A percentile compares a stretch with the other conserved stretches of the same genome.
Evolutionary conservation across 2,113 vertebrate genomes (phyloP).

Genomic region (Natator depressus): DNA sequence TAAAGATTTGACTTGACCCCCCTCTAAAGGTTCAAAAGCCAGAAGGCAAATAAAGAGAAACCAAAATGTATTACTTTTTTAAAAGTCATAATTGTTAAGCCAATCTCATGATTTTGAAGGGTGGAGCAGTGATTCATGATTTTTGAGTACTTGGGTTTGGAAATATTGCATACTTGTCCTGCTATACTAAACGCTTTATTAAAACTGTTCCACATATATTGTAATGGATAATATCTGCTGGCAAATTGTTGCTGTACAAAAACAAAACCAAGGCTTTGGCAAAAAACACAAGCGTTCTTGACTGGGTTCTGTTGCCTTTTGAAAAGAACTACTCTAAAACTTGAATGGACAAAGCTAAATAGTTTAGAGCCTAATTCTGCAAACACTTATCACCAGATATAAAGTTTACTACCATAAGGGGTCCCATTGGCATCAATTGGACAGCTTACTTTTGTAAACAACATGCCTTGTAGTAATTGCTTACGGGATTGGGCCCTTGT

Average conservation of each 20-base stretch:
- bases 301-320: background rate
- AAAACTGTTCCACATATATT: background rate
- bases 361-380: background rate
- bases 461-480: background rate
- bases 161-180: background rate
- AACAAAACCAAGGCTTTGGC: slow-evolving; percentile 18
- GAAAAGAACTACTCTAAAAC: background rate
- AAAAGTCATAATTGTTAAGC: background rate
- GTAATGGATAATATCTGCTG: slow-evolving; percentile 18
- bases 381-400: background rate
- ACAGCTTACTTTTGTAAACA: background rate
- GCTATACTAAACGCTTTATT: background rate
- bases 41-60: slow-evolving; percentile 1
- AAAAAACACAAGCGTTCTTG: background rate
- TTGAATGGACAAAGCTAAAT: background rate
- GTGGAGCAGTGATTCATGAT: background rate
- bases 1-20: background rate
- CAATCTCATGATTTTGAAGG: background rate
- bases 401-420: background rate
- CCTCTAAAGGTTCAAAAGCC: background rate
- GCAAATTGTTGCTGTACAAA: slow-evolving; percentile 28
- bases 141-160: background rate
- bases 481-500: slow-evolving; percentile 48
- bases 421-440: background rate
- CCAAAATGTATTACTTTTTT: background rate